phyloP scores from a whole-genome alignment of 2,113 vertebrate species.

The Colius striatus region DNA sequence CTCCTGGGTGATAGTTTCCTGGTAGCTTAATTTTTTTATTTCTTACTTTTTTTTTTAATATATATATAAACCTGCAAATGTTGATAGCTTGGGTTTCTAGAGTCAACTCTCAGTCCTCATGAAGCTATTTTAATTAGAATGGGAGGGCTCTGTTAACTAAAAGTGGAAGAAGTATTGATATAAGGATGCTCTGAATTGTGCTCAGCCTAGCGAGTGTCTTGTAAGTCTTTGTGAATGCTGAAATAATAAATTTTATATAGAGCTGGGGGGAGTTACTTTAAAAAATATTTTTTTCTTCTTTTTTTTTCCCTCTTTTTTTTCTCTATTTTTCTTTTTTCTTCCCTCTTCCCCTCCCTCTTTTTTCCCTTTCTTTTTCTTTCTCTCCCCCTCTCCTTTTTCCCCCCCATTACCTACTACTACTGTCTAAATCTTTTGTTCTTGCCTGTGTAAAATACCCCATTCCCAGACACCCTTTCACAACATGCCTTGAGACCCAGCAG shows the following conservation, averaged over 20 bases:
- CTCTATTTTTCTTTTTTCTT: no score
- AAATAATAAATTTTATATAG: neutral
- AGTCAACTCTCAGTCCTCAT: conserved; percentile 40
- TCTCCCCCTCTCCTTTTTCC: rapidly evolving
- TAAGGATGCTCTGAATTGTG: neutral
- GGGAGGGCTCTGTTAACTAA: conserved; percentile 61
- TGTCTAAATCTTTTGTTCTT: neutral
- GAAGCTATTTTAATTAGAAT: conserved; percentile 62
- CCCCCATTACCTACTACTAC: neutral
- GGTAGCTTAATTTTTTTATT: neutral
- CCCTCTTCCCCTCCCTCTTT: rapidly evolving
- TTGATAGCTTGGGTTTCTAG: conserved; percentile 35
- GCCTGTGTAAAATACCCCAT: neutral
- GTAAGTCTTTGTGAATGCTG: neutral
- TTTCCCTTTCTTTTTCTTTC: neutral
- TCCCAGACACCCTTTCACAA: neutral
- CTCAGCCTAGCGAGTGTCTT: neutral
- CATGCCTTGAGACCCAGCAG: rapidly evolving
- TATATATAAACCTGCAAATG: conserved; percentile 16
- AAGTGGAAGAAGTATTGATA: conserved; percentile 20
- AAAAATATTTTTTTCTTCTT: neutral
- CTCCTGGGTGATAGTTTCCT: conserved; percentile 41
- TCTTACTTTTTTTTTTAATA: neutral
- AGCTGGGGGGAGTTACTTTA: neutral
- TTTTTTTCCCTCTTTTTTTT: neutral